Conservation (phyloP, 2,113 vertebrate species). For the Turnix velox region DNA sequence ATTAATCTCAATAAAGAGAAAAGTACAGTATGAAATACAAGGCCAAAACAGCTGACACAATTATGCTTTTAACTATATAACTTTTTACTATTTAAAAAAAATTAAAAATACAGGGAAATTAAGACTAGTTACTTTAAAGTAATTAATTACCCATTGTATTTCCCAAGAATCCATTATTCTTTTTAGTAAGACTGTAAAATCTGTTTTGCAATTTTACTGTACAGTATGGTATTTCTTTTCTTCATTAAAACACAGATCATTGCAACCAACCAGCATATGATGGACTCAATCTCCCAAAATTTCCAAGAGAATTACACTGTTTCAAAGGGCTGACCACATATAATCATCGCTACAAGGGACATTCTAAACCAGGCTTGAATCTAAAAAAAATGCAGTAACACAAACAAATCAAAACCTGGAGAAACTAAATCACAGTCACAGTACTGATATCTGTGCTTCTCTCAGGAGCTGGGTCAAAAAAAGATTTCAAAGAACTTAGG, state of each 20-base stretch:
- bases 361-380: neutral
- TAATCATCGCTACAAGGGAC: neutral
- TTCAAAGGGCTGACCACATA: neutral
- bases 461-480: neutral
- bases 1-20: conserved; percentile 44
- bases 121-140: neutral
- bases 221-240: neutral
- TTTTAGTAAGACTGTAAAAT: neutral
- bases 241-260: neutral
- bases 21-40: conserved; percentile 11
- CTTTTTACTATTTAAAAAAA: neutral
- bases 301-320: neutral
- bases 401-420: neutral
- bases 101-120: neutral
- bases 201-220: neutral
- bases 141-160: neutral
- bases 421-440: neutral
- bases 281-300: neutral
- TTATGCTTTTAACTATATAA: neutral
- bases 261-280: neutral
- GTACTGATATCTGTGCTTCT: neutral
- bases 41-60: neutral
- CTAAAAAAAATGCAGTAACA: neutral
- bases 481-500: neutral
- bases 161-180: neutral